These are phyloP conservation scores for Spatula clypeata DNA, from an alignment of 2,797 vertebrate species.

Conservation along the genomic window DNA sequence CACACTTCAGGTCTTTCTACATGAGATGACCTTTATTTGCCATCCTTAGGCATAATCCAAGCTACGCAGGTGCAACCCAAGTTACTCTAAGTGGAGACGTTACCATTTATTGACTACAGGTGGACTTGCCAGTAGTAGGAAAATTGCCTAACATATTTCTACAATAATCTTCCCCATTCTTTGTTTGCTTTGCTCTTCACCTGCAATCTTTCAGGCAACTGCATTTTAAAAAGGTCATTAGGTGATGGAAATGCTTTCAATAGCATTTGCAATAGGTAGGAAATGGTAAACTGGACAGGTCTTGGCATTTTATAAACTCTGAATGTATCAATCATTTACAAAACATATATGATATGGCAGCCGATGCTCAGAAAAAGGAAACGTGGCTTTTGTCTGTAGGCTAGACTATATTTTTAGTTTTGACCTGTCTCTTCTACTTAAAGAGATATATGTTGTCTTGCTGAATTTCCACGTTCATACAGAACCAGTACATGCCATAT, in stretches of 20 bases:
- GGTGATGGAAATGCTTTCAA: background rate
- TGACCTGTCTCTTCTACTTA: conserved; percentile 20
- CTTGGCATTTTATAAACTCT: background rate
- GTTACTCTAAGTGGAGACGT: background rate
- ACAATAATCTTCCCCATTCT: background rate
- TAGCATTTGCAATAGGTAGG: background rate
- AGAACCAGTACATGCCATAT: background rate
- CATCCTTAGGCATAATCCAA: background rate
- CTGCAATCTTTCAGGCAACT: background rate
- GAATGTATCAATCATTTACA: background rate
- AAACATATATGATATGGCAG: background rate
- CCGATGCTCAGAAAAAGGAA: conserved; percentile 36
- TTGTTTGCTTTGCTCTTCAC: background rate
- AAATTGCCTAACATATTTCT: background rate
- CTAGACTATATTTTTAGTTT: conserved; percentile 21
- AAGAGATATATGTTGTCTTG: conserved; percentile 19
- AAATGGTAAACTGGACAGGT: background rate
- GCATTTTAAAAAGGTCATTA: background rate
- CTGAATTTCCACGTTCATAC: conserved; percentile 20
- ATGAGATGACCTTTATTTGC: background rate
- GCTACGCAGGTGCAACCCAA: background rate
- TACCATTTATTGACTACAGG: background rate
- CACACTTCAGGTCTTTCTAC: background rate
- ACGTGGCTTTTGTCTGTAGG: background rate
- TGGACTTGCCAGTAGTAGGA: background rate